Percentiles rank a stretch among this genome's conserved stretches.
phyloP scores from a whole-genome alignment of 2,113 vertebrate species.

The Sander vitreus region DNA sequence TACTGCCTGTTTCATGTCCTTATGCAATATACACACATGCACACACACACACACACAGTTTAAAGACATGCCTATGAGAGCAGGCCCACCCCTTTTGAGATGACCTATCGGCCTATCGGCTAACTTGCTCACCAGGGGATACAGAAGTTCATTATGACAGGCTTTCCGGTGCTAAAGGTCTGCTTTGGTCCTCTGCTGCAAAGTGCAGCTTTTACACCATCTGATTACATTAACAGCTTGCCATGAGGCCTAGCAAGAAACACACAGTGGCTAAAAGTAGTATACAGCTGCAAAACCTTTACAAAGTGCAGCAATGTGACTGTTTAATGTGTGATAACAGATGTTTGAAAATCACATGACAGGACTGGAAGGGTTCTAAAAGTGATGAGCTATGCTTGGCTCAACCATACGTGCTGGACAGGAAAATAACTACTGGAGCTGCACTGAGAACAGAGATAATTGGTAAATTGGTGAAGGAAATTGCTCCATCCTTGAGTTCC shows the following conservation, averaged over 20 bases:
- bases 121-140: slow-evolving; percentile 69
- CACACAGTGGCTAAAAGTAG: slow-evolving; percentile 12
- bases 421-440: slow-evolving; percentile 27
- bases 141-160: slow-evolving; percentile 81
- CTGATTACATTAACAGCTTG: slow-evolving; percentile 61
- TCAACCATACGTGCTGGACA: slow-evolving; percentile 40
- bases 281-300: slow-evolving; percentile 11
- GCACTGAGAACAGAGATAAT: slow-evolving; percentile 22
- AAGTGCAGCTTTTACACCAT: slow-evolving; percentile 55
- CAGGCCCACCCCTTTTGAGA: slow-evolving; percentile 68
- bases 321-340: slow-evolving; percentile 34
- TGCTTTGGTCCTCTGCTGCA: slow-evolving; percentile 60
- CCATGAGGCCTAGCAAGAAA: slow-evolving; percentile 13
- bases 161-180: slow-evolving; percentile 71
- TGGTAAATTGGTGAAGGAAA: slow-evolving; percentile 27
- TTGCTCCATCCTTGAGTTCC: slow-evolving; percentile 18
- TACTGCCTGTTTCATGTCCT: slow-evolving; percentile 78
- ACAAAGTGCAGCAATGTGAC: slow-evolving; percentile 19
- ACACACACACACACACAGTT: slow-evolving; percentile 37
- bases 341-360: slow-evolving; percentile 28
- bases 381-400: slow-evolving; percentile 2
- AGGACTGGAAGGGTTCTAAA: slow-evolving; percentile 11
- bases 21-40: slow-evolving; percentile 53
- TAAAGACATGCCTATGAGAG: slow-evolving; percentile 69
- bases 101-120: slow-evolving; percentile 80